phyloP scores from a whole-genome alignment of 2,113 vertebrate species.

The Chionomys nivalis region DNA sequence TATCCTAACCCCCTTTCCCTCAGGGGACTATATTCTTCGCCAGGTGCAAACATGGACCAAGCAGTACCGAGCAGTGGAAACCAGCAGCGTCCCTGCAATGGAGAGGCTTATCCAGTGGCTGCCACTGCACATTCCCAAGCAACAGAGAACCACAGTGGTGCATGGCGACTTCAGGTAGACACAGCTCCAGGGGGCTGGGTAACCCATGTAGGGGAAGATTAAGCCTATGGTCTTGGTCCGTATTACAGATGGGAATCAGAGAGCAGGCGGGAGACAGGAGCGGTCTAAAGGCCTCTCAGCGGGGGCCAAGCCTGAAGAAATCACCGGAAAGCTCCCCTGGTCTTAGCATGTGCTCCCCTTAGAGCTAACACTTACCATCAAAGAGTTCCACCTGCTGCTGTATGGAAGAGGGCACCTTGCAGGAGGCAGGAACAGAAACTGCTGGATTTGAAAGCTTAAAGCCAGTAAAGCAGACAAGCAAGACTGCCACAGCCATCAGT shows the following conservation, averaged over 20 bases:
- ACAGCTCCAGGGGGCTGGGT: background rate
- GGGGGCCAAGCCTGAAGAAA: background rate
- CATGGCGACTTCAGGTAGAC: slow-evolving; percentile 91
- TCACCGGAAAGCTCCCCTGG: background rate
- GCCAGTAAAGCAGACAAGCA: background rate
- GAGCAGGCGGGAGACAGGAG: background rate
- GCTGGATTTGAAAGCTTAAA: background rate
- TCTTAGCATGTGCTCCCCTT: background rate
- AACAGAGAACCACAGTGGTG: slow-evolving; percentile 83
- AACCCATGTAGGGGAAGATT: background rate
- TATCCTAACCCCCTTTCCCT: fast-evolving
- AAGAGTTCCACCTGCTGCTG: background rate
- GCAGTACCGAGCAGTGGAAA: slow-evolving; percentile 87
- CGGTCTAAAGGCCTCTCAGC: background rate
- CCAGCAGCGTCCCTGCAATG: slow-evolving; percentile 85
- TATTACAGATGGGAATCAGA: background rate
- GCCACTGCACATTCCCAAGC: slow-evolving; percentile 86
- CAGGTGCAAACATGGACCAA: slow-evolving; percentile 87
- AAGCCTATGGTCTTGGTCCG: background rate
- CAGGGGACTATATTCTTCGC: slow-evolving; percentile 85
- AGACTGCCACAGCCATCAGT: background rate
- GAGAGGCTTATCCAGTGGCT: slow-evolving; percentile 91
- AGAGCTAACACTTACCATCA: background rate
- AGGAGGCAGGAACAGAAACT: background rate
- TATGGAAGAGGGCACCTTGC: too few relatives aligned